These are phyloP conservation scores for Boleophthalmus pectinirostris DNA, from an alignment of 2,113 vertebrate genomes.

Conservation along the genomic window DNA sequence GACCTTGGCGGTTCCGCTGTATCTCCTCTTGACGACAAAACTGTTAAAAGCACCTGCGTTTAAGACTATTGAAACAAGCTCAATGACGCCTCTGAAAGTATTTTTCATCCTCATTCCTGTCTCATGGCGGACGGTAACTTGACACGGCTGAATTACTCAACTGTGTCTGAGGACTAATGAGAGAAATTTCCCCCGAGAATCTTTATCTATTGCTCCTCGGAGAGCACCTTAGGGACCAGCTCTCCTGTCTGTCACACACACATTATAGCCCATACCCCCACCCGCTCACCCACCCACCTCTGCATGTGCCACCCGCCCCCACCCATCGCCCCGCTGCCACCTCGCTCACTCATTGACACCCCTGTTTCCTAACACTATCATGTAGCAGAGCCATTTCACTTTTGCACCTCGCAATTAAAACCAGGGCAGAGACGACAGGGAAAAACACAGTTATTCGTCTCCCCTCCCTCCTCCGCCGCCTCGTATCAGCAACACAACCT, in stretches of 20 bases:
- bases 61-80: conserved; percentile 70
- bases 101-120: conserved; percentile 47
- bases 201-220: conserved; percentile 90
- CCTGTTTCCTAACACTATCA: conserved; percentile 89
- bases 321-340: conserved; percentile 65
- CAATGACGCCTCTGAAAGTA: conserved; percentile 74
- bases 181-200: conserved; percentile 92
- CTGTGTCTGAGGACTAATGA: conserved; percentile 98
- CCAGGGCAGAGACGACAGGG: conserved; percentile 78
- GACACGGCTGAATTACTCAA: conserved; percentile 94
- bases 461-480: conserved; percentile 18
- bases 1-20: background rate
- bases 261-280: conserved; percentile 17
- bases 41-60: conserved; percentile 38
- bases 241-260: conserved; percentile 86
- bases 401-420: conserved; percentile 97
- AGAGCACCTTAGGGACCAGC: conserved; percentile 91
- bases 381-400: conserved; percentile 92
- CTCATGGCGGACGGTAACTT: conserved; percentile 90
- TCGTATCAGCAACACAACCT: conserved; percentile 54
- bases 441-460: conserved; percentile 55
- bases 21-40: background rate
- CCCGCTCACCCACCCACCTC: conserved; percentile 72
- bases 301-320: conserved; percentile 82
- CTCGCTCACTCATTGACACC: conserved; percentile 89